A percentile compares a stretch with the other conserved stretches of the same genome.
Evolutionary conservation across 2,888 invertebrate genomes (phyloP).

Genomic region (Noctua janthe): DNA sequence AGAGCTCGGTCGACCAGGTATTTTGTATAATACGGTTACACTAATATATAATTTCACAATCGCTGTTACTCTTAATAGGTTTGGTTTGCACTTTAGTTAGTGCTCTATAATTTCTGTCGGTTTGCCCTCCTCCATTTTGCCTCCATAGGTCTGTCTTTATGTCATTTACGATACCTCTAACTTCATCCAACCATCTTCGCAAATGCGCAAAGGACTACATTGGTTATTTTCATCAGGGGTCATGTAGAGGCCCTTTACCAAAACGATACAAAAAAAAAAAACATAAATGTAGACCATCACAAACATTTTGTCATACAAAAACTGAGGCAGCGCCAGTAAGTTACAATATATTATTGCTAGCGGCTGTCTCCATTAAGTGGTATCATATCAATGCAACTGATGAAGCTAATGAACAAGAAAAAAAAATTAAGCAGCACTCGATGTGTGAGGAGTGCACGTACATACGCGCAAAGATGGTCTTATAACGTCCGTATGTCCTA

Average conservation of each 20-base stretch:
- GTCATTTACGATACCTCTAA: not conserved
- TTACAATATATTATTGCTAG: too few species aligned
- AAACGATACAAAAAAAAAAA: too few species aligned
- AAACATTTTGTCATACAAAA: too few species aligned
- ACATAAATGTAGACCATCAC: too few species aligned
- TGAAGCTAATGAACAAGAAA: not conserved
- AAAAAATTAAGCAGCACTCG: not conserved
- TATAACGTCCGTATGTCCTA: constrained; percentile 13
- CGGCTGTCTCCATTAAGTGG: too few species aligned
- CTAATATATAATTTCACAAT: too few species aligned
- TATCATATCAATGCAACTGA: not conserved
- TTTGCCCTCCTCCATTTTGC: not conserved
- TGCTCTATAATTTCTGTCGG: too few species aligned
- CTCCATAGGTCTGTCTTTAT: not conserved
- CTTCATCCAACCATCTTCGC: not conserved
- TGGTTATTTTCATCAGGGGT: not conserved
- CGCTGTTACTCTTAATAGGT: too few species aligned
- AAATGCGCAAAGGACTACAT: not conserved
- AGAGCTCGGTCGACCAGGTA: too few species aligned
- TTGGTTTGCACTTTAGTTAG: too few species aligned
- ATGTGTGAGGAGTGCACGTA: not conserved
- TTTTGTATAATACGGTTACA: too few species aligned
- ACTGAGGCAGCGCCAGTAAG: too few species aligned
- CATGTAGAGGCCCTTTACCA: not conserved
- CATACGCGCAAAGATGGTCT: not conserved